Conservation (phyloP, 2,797 vertebrate species). For the Sylvia borin region DNA sequence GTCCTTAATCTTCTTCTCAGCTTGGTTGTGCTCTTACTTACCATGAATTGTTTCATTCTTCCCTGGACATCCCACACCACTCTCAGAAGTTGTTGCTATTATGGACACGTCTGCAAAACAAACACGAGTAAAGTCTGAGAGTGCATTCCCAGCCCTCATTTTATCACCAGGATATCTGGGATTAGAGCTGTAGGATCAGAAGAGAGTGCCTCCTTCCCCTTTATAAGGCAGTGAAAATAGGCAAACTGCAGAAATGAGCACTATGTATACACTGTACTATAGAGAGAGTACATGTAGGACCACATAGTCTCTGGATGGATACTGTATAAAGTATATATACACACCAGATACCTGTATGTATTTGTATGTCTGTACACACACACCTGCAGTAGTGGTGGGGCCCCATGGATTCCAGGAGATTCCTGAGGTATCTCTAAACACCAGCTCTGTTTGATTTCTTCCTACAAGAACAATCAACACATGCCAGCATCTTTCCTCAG, state of each 20-base stretch:
- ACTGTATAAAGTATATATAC: fast-evolving
- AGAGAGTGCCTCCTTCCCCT: not conserved
- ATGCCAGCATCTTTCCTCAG: not conserved
- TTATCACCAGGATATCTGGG: not conserved
- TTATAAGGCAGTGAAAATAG: not conserved
- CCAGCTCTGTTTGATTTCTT: not conserved
- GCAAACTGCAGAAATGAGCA: not conserved
- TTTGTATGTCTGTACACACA: not conserved
- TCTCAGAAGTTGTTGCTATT: not conserved
- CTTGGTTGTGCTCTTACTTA: not conserved
- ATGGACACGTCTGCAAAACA: not conserved
- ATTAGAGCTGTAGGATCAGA: not conserved
- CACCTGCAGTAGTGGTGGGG: not conserved
- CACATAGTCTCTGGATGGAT: not conserved
- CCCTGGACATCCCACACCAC: not conserved
- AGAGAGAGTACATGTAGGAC: too few relatives aligned
- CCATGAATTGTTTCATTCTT: constrained; percentile 1
- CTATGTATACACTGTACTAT: fast-evolving
- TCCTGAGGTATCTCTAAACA: not conserved
- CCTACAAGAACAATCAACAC: not conserved
- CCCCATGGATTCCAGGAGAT: not conserved
- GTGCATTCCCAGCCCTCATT: not conserved
- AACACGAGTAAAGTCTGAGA: not conserved
- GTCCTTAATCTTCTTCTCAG: not conserved
- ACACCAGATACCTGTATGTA: too few relatives aligned